Evolutionary conservation across 2,113 vertebrate genomes (phyloP).

Genomic region (Nesospiza acunhae): DNA sequence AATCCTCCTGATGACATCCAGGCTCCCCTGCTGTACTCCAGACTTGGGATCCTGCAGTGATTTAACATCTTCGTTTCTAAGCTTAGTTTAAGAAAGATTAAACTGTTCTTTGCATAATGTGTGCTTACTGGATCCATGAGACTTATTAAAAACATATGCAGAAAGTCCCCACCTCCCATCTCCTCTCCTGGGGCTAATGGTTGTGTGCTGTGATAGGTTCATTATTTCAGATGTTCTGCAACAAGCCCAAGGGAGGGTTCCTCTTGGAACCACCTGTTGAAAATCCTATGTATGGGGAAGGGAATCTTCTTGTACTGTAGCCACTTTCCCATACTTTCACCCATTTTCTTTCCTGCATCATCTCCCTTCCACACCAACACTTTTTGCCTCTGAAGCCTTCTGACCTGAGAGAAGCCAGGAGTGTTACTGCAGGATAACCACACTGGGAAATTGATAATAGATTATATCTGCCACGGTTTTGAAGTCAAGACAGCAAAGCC

Average conservation of each 20-base stretch:
- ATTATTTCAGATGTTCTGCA: neutral
- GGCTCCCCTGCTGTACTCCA: neutral
- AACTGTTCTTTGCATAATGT: neutral
- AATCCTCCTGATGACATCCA: neutral
- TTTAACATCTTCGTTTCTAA: slow-evolving; percentile 30
- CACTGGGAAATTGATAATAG: neutral
- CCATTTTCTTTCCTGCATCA: neutral
- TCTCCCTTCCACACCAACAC: neutral
- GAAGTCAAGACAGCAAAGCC: neutral
- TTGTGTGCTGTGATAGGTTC: neutral
- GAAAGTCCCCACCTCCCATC: neutral
- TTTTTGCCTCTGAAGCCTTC: neutral
- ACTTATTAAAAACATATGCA: neutral
- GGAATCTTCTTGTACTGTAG: neutral
- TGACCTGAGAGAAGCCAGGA: neutral
- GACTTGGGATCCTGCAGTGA: neutral
- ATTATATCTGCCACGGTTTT: neutral
- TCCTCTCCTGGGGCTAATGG: neutral
- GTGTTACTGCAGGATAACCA: neutral
- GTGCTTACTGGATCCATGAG: neutral
- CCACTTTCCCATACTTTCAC: neutral
- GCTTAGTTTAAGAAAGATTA: neutral
- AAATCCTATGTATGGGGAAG: neutral
- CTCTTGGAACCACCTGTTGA: neutral
- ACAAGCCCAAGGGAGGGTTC: neutral